Percentiles rank a stretch among this genome's conserved stretches.
These are phyloP conservation scores for Tetrapedia diversipes DNA, from an alignment of 2,888 invertebrate species.

Conservation along the genomic window DNA sequence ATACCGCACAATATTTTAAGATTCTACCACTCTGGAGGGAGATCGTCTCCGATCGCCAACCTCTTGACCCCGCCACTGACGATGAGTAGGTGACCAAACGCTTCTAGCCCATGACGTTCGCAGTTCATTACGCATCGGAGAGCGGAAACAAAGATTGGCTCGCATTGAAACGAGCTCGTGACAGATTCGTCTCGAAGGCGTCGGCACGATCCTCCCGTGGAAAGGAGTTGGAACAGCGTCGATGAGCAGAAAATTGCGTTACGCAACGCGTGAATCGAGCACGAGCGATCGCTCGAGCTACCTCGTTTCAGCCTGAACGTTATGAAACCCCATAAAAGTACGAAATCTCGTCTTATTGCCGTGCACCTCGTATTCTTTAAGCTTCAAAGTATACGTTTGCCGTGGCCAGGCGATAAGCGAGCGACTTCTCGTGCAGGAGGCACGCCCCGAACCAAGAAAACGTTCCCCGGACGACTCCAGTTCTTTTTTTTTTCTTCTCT, in stretches of 20 bases:
- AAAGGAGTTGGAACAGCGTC: constrained; percentile 1
- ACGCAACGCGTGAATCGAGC: neutral
- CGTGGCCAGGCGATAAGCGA: constrained; percentile 48
- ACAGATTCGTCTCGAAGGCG: neutral
- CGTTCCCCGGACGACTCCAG: constrained; percentile 16
- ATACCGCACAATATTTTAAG: no score
- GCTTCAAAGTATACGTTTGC: constrained; percentile 50
- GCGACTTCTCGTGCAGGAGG: constrained; percentile 33
- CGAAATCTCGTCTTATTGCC: constrained; percentile 38
- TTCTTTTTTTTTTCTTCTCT: neutral
- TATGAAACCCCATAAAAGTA: constrained; percentile 26
- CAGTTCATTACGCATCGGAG: no score
- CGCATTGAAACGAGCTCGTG: neutral
- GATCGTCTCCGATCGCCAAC: no score
- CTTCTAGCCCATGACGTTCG: no score
- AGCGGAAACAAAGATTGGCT: no score
- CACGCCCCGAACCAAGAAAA: constrained; percentile 46
- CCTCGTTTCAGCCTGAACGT: neutral
- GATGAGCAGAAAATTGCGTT: constrained; percentile 16
- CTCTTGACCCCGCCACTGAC: no score
- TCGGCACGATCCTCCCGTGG: neutral
- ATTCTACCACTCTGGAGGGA: no score
- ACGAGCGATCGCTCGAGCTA: neutral
- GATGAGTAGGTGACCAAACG: no score
- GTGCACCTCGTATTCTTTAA: constrained; percentile 31